These are phyloP conservation scores for Exephanes ischioxanthus DNA, from an alignment of 2,888 invertebrate species.

Conservation along the genomic window DNA sequence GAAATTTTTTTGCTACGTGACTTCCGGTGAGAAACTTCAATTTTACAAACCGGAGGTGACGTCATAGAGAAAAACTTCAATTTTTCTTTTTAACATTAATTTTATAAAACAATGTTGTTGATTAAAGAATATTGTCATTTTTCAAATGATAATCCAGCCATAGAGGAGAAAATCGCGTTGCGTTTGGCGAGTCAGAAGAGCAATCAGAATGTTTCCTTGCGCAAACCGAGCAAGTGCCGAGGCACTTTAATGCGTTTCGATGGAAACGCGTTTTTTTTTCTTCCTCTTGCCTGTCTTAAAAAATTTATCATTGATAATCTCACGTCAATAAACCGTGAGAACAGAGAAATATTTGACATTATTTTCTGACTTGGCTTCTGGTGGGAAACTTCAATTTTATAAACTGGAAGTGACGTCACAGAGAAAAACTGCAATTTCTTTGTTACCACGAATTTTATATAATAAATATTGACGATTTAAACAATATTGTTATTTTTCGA, in stretches of 20 bases:
- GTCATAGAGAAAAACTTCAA: background rate
- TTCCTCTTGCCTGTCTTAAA: too few species aligned
- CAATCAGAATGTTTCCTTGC: constrained; percentile 80
- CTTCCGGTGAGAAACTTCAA: background rate
- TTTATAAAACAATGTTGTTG: background rate
- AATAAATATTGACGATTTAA: background rate
- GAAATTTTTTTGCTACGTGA: too few species aligned
- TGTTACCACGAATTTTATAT: background rate
- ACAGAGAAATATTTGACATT: too few species aligned
- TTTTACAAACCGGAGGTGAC: too few species aligned
- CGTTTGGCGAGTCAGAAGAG: constrained; percentile 82
- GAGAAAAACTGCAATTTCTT: background rate
- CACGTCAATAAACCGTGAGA: background rate
- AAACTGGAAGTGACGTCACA: too few species aligned
- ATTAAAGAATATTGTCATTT: background rate
- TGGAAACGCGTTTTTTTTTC: constrained; percentile 1
- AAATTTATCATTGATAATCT: too few species aligned
- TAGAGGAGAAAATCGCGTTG: too few species aligned
- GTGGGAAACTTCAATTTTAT: background rate
- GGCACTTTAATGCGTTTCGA: constrained; percentile 1
- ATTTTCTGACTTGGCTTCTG: too few species aligned
- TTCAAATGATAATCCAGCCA: too few species aligned
- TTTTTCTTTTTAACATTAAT: background rate
- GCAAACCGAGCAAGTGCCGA: constrained; percentile 23
- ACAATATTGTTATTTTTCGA: constrained; percentile 13